Conservation (phyloP, 2,113 vertebrate genomes). For the Hemiprocne comata region DNA sequence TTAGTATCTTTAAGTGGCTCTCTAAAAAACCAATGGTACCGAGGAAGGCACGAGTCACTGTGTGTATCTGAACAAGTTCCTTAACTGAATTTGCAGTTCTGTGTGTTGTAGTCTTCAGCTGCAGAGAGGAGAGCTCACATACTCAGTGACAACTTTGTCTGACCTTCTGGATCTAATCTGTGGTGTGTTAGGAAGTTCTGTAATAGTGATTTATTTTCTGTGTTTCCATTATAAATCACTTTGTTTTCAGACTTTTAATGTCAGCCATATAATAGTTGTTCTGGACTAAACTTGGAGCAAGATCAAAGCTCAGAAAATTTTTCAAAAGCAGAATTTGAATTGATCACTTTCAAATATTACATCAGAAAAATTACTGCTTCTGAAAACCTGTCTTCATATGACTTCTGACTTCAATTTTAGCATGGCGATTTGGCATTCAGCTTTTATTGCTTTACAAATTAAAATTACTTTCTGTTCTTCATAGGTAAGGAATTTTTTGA, state of each 20-base stretch:
- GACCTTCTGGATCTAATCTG: slow-evolving; percentile 71
- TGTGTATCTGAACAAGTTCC: fast-evolving
- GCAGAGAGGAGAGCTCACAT: slow-evolving; percentile 1
- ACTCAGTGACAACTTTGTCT: slow-evolving; percentile 47
- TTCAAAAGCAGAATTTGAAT: slow-evolving; percentile 43
- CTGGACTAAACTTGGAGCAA: slow-evolving; percentile 52
- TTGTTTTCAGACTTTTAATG: slow-evolving; percentile 57
- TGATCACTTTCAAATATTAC: slow-evolving; percentile 44
- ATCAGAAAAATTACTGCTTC: slow-evolving; percentile 9
- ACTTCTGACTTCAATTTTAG: slow-evolving; percentile 14
- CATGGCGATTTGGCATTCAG: neutral
- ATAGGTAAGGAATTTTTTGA: slow-evolving; percentile 1
- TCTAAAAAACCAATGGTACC: neutral
- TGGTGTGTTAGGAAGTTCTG: slow-evolving; percentile 55
- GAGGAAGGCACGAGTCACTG: neutral
- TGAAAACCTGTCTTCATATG: slow-evolving; percentile 14
- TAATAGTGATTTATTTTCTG: slow-evolving; percentile 71
- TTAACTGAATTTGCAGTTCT: neutral
- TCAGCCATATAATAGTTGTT: slow-evolving; percentile 21
- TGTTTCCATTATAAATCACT: slow-evolving; percentile 68
- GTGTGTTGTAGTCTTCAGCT: neutral
- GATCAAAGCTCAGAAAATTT: slow-evolving; percentile 41
- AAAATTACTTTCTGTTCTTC: neutral
- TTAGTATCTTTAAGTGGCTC: neutral
- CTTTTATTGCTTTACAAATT: slow-evolving; percentile 37